Conservation (phyloP, 2,888 invertebrate genomes). For the Barypeithes pellucidus region DNA sequence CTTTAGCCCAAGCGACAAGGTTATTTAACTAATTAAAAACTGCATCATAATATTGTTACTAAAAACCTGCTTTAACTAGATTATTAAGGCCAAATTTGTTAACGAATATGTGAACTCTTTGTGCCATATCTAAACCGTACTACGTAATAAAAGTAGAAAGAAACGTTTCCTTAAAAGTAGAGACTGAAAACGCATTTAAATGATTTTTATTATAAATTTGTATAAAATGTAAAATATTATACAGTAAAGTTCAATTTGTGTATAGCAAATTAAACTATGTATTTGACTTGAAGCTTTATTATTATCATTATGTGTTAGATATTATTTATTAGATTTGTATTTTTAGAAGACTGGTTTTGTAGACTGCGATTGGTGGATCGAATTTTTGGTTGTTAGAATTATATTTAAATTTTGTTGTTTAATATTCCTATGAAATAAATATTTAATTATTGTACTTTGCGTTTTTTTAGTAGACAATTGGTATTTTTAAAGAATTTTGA, state of each 20-base stretch:
- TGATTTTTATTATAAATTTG: constrained; percentile 20
- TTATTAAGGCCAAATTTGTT: constrained; percentile 31
- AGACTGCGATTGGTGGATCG: constrained; percentile 16
- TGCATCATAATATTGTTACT: not conserved
- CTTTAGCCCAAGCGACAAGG: not conserved
- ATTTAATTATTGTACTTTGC: not conserved
- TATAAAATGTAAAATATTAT: constrained; percentile 24
- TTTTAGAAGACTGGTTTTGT: constrained; percentile 21
- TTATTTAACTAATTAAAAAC: not conserved
- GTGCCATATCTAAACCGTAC: constrained; percentile 39
- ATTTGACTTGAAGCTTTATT: constrained; percentile 30
- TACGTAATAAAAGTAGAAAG: constrained; percentile 10
- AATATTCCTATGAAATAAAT: constrained; percentile 23
- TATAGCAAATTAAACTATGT: not conserved
- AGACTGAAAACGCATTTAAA: constrained; percentile 43
- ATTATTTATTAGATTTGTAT: constrained; percentile 15
- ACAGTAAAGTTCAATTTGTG: not conserved
- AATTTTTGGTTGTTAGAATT: constrained; percentile 21
- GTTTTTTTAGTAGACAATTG: not conserved
- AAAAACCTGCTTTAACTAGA: not conserved
- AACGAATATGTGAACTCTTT: constrained; percentile 40
- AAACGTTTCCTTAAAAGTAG: constrained; percentile 19
- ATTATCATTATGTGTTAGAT: not conserved
- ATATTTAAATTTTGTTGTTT: constrained; percentile 27
- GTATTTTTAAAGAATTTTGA: not conserved